Base-by-base conservation (phyloP, 2,797 vertebrate species). In the Siniperca obscura region DNA sequence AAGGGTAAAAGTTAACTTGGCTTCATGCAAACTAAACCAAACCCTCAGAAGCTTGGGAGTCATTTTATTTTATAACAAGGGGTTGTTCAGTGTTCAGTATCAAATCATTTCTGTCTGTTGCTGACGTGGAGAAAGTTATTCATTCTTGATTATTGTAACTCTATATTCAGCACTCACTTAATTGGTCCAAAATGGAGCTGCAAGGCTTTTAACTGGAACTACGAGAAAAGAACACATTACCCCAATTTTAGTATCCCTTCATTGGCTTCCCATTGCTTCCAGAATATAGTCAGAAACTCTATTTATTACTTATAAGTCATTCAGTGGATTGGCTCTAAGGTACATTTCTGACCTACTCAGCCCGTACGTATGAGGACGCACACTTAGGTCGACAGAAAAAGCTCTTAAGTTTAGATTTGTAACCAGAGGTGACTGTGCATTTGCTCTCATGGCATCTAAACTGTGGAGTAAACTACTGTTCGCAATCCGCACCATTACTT, bases 151-250 rank as follows among this genome's bases (percentile, higher is more conserved):
- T 55, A 50, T 34, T 50, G 11, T 64, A 17, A 6, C 30, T 52
- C 25, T 70, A 11, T 50, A 57, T 60, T 55, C 50, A 38, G 40
- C 16, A 22, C 40, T 21, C 17, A 11, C 36, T n/a, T 27, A 36
- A 27, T 65, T 62, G 44, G 12, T 64, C 70, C 42, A 65, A 48
- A 77, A 65, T 42, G 7, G 38, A 60, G 70, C 52, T 61, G 44
- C 11, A 1, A 21, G 74, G 64, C 64, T 74, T 73, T 73, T 48
- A 52, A n/a, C 3, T 34, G 38, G n/a, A 71, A 5, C 36, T 7
- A 40, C 2, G 3, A 68, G 34, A 61, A 22, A 19, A 75, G 40
- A 79, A 64, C 48, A 70, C 30, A 77, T 76, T 64, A 70, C 56
- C 16, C 68, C 77, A 76, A 27, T 64, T 52, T 52, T n/a, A 42